Evolutionary conservation across 1,140 invertebrate genomes (phyloP).

Genomic region (Latrodectus geometricus): DNA sequence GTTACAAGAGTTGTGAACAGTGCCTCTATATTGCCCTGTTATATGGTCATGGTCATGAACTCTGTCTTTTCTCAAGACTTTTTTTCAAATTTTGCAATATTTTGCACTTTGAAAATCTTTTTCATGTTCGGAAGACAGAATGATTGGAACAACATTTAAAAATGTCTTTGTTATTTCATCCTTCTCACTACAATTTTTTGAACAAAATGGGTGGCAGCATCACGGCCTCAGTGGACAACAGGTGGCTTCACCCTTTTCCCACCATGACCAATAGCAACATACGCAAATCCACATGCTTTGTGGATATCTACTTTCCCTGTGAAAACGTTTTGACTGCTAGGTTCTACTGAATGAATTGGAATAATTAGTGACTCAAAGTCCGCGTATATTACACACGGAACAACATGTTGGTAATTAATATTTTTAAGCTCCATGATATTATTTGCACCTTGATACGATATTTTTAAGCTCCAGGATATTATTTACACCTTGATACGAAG

Average conservation of each 20-base stretch:
- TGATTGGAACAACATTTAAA: neutral
- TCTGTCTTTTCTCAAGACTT: neutral
- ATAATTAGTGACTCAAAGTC: conserved; percentile 6
- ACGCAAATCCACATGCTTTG: conserved; percentile 4
- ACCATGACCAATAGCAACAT: neutral
- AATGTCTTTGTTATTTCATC: neutral
- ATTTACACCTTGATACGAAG: neutral
- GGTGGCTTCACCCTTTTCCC: neutral
- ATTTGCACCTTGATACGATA: conserved; percentile 9
- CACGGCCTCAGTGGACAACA: neutral
- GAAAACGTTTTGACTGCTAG: neutral
- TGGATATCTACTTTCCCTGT: neutral
- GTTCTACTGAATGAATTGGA: neutral
- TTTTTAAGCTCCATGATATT: neutral
- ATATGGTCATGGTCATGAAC: conserved; percentile 23
- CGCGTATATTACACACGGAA: neutral
- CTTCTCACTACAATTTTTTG: neutral
- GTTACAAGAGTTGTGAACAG: conserved; percentile 25
- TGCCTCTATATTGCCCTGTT: neutral
- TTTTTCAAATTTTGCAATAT: neutral
- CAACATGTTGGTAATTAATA: neutral
- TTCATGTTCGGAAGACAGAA: neutral
- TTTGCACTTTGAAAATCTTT: neutral
- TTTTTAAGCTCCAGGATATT: too few relatives aligned
- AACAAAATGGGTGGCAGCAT: neutral